phyloP scores from a whole-genome alignment of 2,797 vertebrate genomes.

The Sternarchorhynchus goeldii region DNA sequence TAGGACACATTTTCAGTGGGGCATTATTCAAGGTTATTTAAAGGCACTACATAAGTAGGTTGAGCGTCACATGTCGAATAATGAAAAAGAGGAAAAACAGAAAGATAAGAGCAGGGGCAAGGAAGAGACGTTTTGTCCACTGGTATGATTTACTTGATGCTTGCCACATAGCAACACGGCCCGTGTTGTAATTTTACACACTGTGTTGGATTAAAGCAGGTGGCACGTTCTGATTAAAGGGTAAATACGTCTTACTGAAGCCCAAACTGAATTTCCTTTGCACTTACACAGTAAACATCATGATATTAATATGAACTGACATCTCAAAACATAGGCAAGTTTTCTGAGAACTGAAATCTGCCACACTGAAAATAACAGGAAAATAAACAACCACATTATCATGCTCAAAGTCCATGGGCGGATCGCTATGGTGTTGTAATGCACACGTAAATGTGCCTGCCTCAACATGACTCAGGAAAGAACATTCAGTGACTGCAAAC shows the following conservation, averaged over 20 bases:
- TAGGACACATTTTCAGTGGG: conserved; percentile 76
- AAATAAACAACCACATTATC: not conserved
- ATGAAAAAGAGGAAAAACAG: conserved; percentile 4
- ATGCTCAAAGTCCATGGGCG: conserved; percentile 20
- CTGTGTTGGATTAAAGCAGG: not conserved
- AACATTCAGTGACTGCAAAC: conserved; percentile 22
- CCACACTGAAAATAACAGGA: not conserved
- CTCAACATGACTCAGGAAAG: conserved; percentile 5
- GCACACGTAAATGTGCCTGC: not conserved
- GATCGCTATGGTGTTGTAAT: not conserved
- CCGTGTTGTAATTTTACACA: not conserved
- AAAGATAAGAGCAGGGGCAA: conserved; percentile 49
- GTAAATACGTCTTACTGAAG: not conserved
- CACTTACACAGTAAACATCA: not conserved
- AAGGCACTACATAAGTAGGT: conserved; percentile 69
- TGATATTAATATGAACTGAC: not conserved
- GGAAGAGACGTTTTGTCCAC: not conserved
- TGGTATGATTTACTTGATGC: conserved; percentile 5
- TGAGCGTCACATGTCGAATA: conserved; percentile 60
- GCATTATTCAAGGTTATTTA: conserved; percentile 76
- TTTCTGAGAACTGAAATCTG: too few relatives aligned
- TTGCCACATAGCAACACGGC: not conserved
- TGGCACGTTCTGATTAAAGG: too few relatives aligned
- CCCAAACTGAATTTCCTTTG: not conserved
- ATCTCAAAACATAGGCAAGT: not conserved